Evolutionary conservation across 2,113 vertebrate species (phyloP), one percentile per base, ranked within the genome.

Genomic region (Rhynchopsitta pachyrhyncha): DNA sequence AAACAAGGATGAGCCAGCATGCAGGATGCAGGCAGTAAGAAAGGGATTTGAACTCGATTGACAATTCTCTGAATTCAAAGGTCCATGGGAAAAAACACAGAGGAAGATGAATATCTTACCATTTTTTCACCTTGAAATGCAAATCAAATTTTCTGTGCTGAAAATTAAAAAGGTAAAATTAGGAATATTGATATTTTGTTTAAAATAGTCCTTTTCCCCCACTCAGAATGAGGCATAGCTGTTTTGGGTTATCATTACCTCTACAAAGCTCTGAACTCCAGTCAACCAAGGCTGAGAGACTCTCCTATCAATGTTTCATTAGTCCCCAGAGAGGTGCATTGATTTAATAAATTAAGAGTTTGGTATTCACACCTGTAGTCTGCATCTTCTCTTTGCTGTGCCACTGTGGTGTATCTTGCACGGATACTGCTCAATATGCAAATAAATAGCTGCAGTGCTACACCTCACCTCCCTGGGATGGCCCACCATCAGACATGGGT

Each of bases 141-240:
- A 98, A 95, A 83, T 98, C 97, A 93, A 97, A 96, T 86, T 97
- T 97, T 91, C 94, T 95, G 33, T 88, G 90, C 98, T 98, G 97
- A 81, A 97, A 96, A 94, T 66, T 2, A 46, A 86, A 95, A 92
- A 86, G 2, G 6, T 69, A 66, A 82, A 90, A 77, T 63, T 6
- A 80, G 39, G 5, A 94, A 53, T 75, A 76, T 14, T 41, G 11
- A 18, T 60, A 49, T 59, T 77, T 83, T 86, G 5, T 73, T 90
- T 73, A 35, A 44, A 75, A 35, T 4, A 42, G 28, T 39, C 11
- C 11, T 55, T 67, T 55, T 47, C 4, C 28, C 50, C 23, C 6
- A 16, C 6, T 33, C 35, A 67, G 17, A 52, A 67, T 25, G 24
- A 63, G 41, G 25, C 14, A 23, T 5, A 37, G 19, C 20, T 82